phyloP scores from a whole-genome alignment of 2,113 vertebrate genomes.

The Prochilodus magdalenae region DNA sequence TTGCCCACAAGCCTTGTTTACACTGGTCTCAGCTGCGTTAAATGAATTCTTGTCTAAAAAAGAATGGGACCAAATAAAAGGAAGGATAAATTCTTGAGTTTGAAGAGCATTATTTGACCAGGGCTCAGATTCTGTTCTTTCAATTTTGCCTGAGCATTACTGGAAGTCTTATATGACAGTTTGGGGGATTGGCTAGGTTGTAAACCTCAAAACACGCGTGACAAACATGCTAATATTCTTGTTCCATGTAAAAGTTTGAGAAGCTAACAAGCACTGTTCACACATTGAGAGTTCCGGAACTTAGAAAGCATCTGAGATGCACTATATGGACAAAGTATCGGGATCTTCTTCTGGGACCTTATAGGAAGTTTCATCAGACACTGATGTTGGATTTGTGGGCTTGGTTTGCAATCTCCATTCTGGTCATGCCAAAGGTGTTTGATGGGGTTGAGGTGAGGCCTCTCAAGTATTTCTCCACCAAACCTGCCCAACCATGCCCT shows the following conservation, averaged over 20 bases:
- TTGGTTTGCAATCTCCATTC: too few species aligned
- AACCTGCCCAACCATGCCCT: too few species aligned
- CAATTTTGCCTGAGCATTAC: slow-evolving; percentile 1
- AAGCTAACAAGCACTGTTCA: background rate
- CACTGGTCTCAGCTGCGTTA: slow-evolving; percentile 62
- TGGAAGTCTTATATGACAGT: slow-evolving; percentile 34
- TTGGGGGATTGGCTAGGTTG: background rate
- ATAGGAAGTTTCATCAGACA: too few species aligned
- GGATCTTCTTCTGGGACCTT: too few species aligned
- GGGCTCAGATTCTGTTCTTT: slow-evolving; percentile 9
- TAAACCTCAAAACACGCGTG: background rate
- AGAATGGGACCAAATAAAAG: slow-evolving; percentile 58
- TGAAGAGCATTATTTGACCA: slow-evolving; percentile 27
- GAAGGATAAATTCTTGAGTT: slow-evolving; percentile 49
- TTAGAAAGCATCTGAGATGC: background rate
- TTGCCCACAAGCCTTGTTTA: slow-evolving; percentile 67
- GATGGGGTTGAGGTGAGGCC: too few species aligned
- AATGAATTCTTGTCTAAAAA: slow-evolving; percentile 65
- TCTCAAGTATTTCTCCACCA: too few species aligned
- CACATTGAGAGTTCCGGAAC: too few species aligned
- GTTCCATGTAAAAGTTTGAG: background rate
- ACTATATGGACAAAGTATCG: too few species aligned
- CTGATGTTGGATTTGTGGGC: too few species aligned
- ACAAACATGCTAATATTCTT: slow-evolving; percentile 23
- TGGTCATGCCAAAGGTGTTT: too few species aligned